Conservation (phyloP, 2,113 vertebrate genomes). For the Centrocercus urophasianus region DNA sequence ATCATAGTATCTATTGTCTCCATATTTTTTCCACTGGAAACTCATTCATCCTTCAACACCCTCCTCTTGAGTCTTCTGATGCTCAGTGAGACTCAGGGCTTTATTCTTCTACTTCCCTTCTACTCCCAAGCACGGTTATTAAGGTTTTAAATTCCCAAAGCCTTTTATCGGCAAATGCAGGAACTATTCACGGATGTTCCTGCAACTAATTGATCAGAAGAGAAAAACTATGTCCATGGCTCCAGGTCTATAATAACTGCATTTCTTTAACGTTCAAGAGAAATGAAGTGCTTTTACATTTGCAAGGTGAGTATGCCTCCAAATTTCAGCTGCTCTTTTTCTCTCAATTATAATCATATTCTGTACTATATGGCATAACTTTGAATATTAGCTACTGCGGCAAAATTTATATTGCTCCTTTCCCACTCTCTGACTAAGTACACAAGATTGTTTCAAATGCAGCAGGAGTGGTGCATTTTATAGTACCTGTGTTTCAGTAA, state of each 20-base stretch:
- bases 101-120: background rate
- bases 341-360: background rate
- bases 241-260: background rate
- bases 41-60: background rate
- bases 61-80: background rate
- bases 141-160: background rate
- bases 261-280: background rate
- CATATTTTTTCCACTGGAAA: background rate
- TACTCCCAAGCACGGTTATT: background rate
- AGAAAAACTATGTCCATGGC: background rate
- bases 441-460: background rate
- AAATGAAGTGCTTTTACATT: background rate
- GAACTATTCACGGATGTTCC: background rate
- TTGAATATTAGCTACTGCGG: background rate
- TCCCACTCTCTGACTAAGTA: background rate
- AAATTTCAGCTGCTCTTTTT: background rate
- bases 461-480: background rate
- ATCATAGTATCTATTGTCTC: background rate
- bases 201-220: background rate
- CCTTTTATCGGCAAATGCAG: background rate
- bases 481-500: background rate
- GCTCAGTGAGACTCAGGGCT: rapidly evolving
- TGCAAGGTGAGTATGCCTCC: background rate
- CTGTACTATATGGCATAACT: background rate
- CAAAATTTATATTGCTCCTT: background rate